These are phyloP conservation scores for Gymnodraco acuticeps DNA, from an alignment of 2,797 vertebrate genomes.

Conservation along the genomic window DNA sequence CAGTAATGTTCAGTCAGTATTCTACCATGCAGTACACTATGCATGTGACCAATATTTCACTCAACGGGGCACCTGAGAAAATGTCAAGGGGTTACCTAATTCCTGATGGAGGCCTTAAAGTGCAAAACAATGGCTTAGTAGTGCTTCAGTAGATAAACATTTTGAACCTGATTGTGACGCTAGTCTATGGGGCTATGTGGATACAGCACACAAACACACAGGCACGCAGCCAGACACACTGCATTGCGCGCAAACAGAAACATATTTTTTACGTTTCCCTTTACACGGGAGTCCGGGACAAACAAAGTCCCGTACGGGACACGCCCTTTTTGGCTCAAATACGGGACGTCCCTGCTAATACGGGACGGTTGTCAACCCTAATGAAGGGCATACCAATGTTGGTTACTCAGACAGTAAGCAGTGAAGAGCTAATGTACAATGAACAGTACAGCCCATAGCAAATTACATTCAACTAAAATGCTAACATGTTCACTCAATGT, in stretches of 20 bases:
- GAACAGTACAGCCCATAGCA: background rate
- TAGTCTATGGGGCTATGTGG: too few relatives aligned
- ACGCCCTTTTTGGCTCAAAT: too few relatives aligned
- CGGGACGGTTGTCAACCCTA: too few relatives aligned
- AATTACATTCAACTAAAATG: background rate
- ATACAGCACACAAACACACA: too few relatives aligned
- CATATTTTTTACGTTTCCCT: too few relatives aligned
- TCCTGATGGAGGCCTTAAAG: background rate
- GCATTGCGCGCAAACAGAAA: too few relatives aligned
- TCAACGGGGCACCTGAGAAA: background rate
- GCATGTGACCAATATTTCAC: background rate
- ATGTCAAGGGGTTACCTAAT: background rate
- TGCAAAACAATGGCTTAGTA: background rate
- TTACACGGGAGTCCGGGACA: too few relatives aligned
- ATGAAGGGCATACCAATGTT: background rate
- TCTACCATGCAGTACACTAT: slow-evolving; percentile 9
- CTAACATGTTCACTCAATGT: background rate
- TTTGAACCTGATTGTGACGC: background rate
- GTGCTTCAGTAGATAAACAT: background rate
- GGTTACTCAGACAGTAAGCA: background rate
- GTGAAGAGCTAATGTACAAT: background rate
- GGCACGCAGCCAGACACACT: too few relatives aligned
- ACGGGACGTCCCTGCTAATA: too few relatives aligned
- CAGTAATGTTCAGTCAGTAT: slow-evolving; percentile 20
- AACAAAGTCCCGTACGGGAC: too few relatives aligned